Conservation (phyloP, 1,140 invertebrate species). For the Drosophila setifemur region DNA sequence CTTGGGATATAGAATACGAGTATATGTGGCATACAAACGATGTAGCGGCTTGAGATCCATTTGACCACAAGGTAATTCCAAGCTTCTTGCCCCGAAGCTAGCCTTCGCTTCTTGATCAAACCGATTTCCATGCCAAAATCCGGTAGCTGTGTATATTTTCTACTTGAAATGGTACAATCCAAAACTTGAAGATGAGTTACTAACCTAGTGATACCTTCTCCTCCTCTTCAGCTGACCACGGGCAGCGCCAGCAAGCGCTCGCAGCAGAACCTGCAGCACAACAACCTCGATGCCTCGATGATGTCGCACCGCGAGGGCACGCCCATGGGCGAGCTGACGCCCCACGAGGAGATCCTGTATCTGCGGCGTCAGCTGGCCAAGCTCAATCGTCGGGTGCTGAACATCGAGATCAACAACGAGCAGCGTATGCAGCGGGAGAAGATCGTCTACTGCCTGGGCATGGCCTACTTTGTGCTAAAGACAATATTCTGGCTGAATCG, state of each 20-base stretch:
- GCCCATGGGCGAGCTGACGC: conserved; percentile 87
- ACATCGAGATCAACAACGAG: conserved; percentile 91
- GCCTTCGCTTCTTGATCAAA: too few species aligned
- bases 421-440: conserved; percentile 92
- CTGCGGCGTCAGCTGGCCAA: conserved; percentile 92
- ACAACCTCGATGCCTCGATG: conserved; percentile 69
- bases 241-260: conserved; percentile 74
- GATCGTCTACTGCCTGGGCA: conserved; percentile 89
- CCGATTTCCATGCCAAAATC: too few species aligned
- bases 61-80: too few species aligned
- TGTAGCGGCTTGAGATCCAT: too few species aligned
- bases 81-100: too few species aligned
- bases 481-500: conserved; percentile 92
- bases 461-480: conserved; percentile 93
- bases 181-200: background rate
- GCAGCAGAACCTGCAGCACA: conserved; percentile 43
- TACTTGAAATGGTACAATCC: conserved; percentile 30
- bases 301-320: conserved; percentile 85
- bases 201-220: background rate
- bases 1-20: too few species aligned
- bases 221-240: conserved; percentile 59
- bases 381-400: conserved; percentile 91
- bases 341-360: conserved; percentile 91
- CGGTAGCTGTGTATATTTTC: background rate
- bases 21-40: too few species aligned